Percentiles rank a stretch among this genome's conserved stretches.
Conservation (phyloP, 2,797 vertebrate species). For the Falco naumanni region DNA sequence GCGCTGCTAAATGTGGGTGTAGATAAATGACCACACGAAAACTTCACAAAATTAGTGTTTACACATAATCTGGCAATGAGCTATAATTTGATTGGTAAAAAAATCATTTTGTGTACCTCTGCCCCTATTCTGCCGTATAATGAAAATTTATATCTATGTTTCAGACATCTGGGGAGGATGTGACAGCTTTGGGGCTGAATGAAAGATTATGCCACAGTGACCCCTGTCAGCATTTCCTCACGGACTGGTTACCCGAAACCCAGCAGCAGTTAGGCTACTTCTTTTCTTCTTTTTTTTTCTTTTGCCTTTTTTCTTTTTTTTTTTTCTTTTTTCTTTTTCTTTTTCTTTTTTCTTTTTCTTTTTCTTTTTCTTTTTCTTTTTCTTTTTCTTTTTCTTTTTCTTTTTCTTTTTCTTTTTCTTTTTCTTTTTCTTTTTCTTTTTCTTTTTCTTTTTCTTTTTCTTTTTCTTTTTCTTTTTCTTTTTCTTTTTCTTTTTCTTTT, state of each 20-base stretch:
- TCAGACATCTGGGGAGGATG: conserved; percentile 86
- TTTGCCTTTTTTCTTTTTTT: neutral
- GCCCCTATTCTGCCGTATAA: conserved; percentile 85
- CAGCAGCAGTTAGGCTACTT: conserved; percentile 77
- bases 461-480: neutral
- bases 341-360: neutral
- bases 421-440: accelerated
- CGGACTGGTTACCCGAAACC: conserved; percentile 85
- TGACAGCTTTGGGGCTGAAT: conserved; percentile 88
- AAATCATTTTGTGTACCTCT: conserved; percentile 88
- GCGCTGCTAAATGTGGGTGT: conserved; percentile 69
- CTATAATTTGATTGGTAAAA: conserved; percentile 88
- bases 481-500: neutral
- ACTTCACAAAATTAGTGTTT: conserved; percentile 88
- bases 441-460: accelerated
- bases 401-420: accelerated
- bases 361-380: neutral
- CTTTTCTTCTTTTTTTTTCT: conserved; percentile 1
- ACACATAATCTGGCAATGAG: conserved; percentile 83
- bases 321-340: neutral
- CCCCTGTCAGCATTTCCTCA: conserved; percentile 87
- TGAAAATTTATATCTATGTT: conserved; percentile 89
- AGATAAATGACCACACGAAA: conserved; percentile 86
- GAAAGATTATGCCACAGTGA: conserved; percentile 88
- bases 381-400: neutral